Evolutionary conservation across 2,113 vertebrate species (phyloP), one percentile per base, ranked within the genome.

Genomic region (Channa maculata): DNA sequence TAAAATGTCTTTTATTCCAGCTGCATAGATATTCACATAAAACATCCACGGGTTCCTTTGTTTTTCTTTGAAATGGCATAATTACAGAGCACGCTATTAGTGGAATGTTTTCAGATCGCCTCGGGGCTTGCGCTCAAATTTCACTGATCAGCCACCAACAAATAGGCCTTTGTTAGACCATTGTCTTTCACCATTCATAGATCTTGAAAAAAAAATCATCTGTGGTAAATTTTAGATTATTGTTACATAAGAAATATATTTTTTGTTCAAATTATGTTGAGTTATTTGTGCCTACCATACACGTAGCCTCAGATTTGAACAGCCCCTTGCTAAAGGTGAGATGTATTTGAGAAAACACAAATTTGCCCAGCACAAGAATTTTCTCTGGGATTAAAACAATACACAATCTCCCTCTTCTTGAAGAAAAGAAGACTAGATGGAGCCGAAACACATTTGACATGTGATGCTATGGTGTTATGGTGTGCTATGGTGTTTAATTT

Each of bases 81-180:
- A 93, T 91, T 92, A 90, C 70, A 86, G 83, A 88, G 77, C 13
- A 45, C 82, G 89, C 84, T 82, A 89, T 90, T 86, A 88, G 87
- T 77, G 85, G 85, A 91, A 88, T 87, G 86, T 87, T 88, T 87
- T 84, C 86, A 88, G 85, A 90, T 90, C 61, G 87, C 92, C 87
- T 72, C 79, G 66, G 90, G 86, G 86, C 91, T 89, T 51, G 43
- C 82, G 94, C 91, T 92, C 89, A 94, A 92, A 90, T 90, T 95
- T 83, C 87, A 78, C 92, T 91, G 91, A 91, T 90, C 87, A 92
- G 87, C 77, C 90, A 87, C 79, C 66, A 82, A 89, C 78, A 92
- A 91, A 91, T 82, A 86, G 71, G 84, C 75, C 85, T 94, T 94
- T 94, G 87, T 88, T 54, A 15, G 52, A 48, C 38, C 58, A 45